Conservation (phyloP, 2,888 invertebrate genomes). For the Argyra leucocephala region DNA sequence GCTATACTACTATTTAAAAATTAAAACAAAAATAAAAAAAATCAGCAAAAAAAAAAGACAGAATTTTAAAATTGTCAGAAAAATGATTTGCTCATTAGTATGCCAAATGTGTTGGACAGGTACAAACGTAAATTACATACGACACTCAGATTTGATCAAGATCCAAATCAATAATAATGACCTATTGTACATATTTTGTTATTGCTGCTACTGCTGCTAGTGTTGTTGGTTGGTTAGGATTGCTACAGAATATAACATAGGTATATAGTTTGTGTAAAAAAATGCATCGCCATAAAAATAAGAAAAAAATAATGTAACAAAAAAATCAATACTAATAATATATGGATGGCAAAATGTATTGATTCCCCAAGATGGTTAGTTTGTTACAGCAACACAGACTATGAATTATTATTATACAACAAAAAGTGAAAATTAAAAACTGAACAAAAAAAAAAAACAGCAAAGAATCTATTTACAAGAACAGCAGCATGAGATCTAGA, state of each 20-base stretch:
- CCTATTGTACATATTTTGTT: neutral
- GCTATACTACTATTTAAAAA: too few relatives aligned
- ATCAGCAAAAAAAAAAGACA: too few relatives aligned
- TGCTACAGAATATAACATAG: neutral
- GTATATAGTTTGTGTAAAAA: neutral
- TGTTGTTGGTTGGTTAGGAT: neutral
- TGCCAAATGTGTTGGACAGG: neutral
- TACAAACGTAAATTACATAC: conserved; percentile 3
- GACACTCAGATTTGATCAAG: conserved; percentile 1
- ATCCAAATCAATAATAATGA: neutral
- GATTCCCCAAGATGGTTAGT: neutral
- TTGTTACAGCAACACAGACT: too few relatives aligned
- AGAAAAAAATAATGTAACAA: neutral
- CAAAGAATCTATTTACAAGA: too few relatives aligned
- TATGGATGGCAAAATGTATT: neutral
- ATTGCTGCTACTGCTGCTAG: neutral
- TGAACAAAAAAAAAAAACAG: too few relatives aligned
- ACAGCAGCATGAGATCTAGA: too few relatives aligned
- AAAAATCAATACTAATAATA: neutral
- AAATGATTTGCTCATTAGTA: neutral
- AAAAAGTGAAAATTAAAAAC: too few relatives aligned
- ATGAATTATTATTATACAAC: too few relatives aligned
- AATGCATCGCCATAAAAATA: neutral
- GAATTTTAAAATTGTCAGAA: too few relatives aligned
- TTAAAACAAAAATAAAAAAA: too few relatives aligned